Conservation (phyloP, 2,113 vertebrate genomes). For the Meleagris gallopavo region DNA sequence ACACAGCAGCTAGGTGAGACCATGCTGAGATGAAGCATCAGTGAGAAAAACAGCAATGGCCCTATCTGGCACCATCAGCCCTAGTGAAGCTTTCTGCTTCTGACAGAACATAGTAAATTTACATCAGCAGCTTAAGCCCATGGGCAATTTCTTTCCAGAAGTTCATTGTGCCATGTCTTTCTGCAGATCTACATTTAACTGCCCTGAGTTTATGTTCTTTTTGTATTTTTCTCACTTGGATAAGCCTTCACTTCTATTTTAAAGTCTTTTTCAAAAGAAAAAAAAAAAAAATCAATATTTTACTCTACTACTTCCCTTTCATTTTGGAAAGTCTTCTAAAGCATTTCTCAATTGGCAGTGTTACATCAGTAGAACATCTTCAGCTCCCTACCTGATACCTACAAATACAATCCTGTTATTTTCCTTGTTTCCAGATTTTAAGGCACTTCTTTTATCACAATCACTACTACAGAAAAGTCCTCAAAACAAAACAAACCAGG, state of each 20-base stretch:
- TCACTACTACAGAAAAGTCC: background rate
- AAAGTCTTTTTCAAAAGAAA: background rate
- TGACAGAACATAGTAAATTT: background rate
- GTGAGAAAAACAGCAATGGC: background rate
- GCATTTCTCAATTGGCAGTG: background rate
- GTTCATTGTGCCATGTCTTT: background rate
- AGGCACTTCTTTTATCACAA: background rate
- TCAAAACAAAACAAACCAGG: background rate
- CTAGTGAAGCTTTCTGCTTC: rapidly evolving
- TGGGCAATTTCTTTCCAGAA: background rate
- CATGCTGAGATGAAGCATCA: rapidly evolving
- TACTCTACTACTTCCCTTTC: background rate
- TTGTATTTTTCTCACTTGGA: background rate
- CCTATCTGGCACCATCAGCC: background rate
- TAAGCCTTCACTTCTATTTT: constrained; percentile 31
- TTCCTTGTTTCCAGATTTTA: background rate
- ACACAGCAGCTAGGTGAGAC: background rate
- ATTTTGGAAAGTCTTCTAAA: background rate
- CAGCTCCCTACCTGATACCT: background rate
- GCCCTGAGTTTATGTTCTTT: background rate
- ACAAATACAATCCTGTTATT: background rate
- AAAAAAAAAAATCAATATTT: constrained; percentile 12
- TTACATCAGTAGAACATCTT: background rate
- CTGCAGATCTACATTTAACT: background rate
- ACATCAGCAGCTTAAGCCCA: background rate